Percentiles rank a stretch among this genome's conserved stretches.
Evolutionary conservation across 2,113 vertebrate genomes (phyloP).

Genomic region (Rhinoptilus africanus): DNA sequence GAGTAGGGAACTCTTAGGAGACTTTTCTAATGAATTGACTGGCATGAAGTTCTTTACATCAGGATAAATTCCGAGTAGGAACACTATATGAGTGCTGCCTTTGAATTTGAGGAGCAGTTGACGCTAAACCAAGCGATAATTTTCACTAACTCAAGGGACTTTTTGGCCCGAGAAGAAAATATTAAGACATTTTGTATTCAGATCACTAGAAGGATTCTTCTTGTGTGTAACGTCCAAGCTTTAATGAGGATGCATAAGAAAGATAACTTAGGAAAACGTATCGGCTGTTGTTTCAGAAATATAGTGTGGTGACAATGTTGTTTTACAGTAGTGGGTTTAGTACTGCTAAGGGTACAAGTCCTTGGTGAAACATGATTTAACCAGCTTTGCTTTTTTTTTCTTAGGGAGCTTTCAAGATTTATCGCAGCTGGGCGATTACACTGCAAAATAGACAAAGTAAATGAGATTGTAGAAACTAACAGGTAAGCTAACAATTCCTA

Average conservation of each 20-base stretch:
- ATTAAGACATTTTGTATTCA: not conserved
- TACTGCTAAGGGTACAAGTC: not conserved
- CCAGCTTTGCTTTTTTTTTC: not conserved
- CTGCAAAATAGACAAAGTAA: constrained; percentile 99
- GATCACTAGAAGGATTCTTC: not conserved
- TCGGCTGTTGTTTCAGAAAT: not conserved
- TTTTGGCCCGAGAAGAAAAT: not conserved
- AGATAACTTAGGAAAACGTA: not conserved
- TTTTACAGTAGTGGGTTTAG: not conserved
- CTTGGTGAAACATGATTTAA: not conserved
- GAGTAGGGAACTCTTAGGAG: not conserved
- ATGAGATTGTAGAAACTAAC: constrained; percentile 98
- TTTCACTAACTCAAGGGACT: not conserved
- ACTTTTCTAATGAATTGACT: not conserved
- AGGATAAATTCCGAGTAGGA: not conserved
- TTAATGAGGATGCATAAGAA: not conserved
- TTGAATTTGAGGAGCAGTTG: not conserved
- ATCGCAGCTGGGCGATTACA: constrained; percentile 96
- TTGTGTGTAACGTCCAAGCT: not conserved
- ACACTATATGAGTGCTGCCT: not conserved
- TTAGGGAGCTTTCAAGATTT: constrained; percentile 95
- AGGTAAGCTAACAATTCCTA: constrained; percentile 75
- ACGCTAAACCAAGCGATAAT: not conserved
- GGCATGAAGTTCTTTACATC: not conserved
- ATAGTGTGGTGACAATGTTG: rapidly evolving